A percentile compares a stretch with the other conserved stretches of the same genome.
Conservation (phyloP, 2,797 vertebrate species). For the Ctenosaura bakeri region DNA sequence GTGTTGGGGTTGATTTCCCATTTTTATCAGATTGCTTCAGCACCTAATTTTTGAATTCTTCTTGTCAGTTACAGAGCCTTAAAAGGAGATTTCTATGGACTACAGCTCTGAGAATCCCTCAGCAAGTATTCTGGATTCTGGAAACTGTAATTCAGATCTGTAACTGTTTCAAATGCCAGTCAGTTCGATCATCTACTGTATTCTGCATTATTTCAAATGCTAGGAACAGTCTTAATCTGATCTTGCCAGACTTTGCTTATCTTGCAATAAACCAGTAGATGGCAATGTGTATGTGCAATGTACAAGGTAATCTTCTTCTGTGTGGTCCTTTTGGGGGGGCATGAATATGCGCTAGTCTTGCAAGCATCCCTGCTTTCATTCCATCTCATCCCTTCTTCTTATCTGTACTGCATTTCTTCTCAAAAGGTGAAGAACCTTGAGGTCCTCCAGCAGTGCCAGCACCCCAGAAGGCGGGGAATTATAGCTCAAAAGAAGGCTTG, state of each 20-base stretch:
- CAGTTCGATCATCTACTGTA: not conserved
- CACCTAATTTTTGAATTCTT: not conserved
- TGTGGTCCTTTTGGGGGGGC: not conserved
- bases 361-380: not conserved
- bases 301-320: not conserved
- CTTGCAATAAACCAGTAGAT: slow-evolving; percentile 16
- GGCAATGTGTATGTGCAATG: not conserved
- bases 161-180: no score
- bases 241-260: not conserved
- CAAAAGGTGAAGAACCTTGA: not conserved
- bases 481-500: no score
- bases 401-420: not conserved
- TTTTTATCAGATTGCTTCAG: not conserved
- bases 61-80: no score
- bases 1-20: not conserved
- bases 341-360: not conserved
- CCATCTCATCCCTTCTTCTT: not conserved
- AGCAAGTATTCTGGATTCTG: no score
- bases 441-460: no score
- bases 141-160: no score
- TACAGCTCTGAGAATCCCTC: no score
- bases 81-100: no score
- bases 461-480: no score
- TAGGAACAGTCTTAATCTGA: not conserved
- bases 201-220: not conserved